Conservation (phyloP, 2,888 invertebrate species). For the Volucella inflata region DNA sequence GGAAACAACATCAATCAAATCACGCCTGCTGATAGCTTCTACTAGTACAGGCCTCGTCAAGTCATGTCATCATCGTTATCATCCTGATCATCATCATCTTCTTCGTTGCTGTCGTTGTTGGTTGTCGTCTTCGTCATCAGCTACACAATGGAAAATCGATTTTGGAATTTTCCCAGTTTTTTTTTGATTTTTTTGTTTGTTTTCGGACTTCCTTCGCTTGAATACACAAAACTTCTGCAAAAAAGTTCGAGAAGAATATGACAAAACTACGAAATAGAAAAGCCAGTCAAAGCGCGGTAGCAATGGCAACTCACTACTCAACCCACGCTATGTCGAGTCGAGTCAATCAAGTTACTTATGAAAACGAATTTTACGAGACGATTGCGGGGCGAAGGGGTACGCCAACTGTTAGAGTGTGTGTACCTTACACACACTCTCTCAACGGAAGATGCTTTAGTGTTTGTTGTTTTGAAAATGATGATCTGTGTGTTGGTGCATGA, state of each 20-base stretch:
- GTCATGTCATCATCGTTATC: slow-evolving; percentile 20
- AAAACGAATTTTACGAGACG: slow-evolving; percentile 40
- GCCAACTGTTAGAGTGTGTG: slow-evolving; percentile 10
- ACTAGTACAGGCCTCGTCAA: slow-evolving; percentile 51
- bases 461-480: neutral
- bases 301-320: slow-evolving; percentile 58
- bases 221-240: slow-evolving; percentile 70
- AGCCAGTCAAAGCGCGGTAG: slow-evolving; percentile 22
- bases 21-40: slow-evolving; percentile 56
- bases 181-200: slow-evolving; percentile 3
- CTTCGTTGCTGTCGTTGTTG: neutral
- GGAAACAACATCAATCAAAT: slow-evolving; percentile 73
- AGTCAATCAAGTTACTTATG: slow-evolving; percentile 36
- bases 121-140: slow-evolving; percentile 20
- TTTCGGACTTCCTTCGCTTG: slow-evolving; percentile 30
- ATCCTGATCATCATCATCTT: slow-evolving; percentile 9
- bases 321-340: slow-evolving; percentile 25
- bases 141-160: slow-evolving; percentile 68
- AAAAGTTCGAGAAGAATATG: slow-evolving; percentile 54
- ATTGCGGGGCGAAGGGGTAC: slow-evolving; percentile 6
- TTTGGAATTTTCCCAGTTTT: slow-evolving; percentile 63
- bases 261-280: slow-evolving; percentile 3
- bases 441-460: neutral
- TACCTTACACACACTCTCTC: slow-evolving; percentile 28
- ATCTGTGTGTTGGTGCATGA: slow-evolving; percentile 27